Conservation (phyloP, 2,113 vertebrate genomes). For the Loxodonta africana region DNA sequence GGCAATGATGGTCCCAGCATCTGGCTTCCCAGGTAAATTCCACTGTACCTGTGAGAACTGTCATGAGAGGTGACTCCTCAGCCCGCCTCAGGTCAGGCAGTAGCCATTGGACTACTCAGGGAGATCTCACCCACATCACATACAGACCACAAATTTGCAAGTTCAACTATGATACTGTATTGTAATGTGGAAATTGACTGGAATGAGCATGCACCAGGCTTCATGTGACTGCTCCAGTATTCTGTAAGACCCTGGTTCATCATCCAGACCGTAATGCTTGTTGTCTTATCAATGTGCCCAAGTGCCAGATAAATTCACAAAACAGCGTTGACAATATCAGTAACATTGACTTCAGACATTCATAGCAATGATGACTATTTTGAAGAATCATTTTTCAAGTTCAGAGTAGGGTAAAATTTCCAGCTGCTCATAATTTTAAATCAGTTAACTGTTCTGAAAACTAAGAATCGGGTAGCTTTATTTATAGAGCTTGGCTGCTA, state of each 20-base stretch:
- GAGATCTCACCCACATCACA: neutral
- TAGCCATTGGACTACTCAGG: neutral
- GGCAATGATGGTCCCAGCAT: neutral
- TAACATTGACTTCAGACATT: neutral
- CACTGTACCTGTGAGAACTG: neutral
- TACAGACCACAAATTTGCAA: neutral
- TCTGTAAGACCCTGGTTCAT: neutral
- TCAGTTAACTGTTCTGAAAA: neutral
- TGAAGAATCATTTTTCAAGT: neutral
- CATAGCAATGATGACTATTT: neutral
- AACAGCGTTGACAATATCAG: neutral
- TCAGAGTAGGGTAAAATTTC: neutral
- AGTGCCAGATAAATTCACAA: neutral
- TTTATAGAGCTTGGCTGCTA: neutral
- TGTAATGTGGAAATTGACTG: neutral
- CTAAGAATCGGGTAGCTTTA: neutral
- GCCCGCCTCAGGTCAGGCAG: neutral
- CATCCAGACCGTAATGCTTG: neutral
- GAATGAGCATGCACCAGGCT: neutral
- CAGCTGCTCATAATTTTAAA: neutral
- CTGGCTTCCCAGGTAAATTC: slow-evolving; percentile 12
- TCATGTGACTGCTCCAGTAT: neutral
- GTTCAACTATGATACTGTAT: neutral
- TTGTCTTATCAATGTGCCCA: neutral
- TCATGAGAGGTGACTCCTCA: neutral